Conservation (phyloP, 2,888 invertebrate species). For the Trichopoda pennipes region DNA sequence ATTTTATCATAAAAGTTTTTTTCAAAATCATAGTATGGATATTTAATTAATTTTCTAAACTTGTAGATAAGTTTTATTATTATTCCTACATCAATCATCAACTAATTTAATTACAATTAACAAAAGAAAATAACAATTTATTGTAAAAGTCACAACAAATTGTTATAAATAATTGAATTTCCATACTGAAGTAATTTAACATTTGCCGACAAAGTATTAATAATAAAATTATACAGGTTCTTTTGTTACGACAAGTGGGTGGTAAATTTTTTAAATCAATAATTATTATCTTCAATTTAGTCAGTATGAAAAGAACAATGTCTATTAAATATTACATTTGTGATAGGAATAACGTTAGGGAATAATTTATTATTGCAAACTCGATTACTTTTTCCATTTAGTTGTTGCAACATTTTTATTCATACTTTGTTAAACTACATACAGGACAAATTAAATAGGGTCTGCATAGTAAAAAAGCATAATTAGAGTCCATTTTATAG, state of each 20-base stretch:
- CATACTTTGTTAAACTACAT: slow-evolving; percentile 16
- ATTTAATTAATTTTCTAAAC: too few relatives aligned
- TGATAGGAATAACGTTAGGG: slow-evolving; percentile 21
- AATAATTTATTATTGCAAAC: slow-evolving; percentile 54
- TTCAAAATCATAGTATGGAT: too few relatives aligned
- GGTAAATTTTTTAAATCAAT: slow-evolving; percentile 36
- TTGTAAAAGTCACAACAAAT: background rate
- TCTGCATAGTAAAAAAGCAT: too few relatives aligned
- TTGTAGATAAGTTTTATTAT: too few relatives aligned
- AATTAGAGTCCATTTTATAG: too few relatives aligned
- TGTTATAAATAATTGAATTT: slow-evolving; percentile 8
- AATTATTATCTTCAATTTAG: slow-evolving; percentile 37
- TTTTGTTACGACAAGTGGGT: slow-evolving; percentile 52
- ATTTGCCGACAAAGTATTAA: slow-evolving; percentile 24
- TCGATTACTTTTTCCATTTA: slow-evolving; percentile 48
- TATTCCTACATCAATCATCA: too few relatives aligned
- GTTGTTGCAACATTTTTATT: background rate
- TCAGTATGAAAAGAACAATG: slow-evolving; percentile 34
- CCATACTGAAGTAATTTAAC: slow-evolving; percentile 16
- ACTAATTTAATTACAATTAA: too few relatives aligned
- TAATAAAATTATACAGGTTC: slow-evolving; percentile 34
- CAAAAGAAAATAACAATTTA: background rate
- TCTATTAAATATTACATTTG: slow-evolving; percentile 43
- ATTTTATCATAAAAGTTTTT: too few relatives aligned
- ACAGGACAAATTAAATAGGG: background rate